Conservation (phyloP, 2,797 vertebrate species). For the Enteromius thamalakanensis region DNA sequence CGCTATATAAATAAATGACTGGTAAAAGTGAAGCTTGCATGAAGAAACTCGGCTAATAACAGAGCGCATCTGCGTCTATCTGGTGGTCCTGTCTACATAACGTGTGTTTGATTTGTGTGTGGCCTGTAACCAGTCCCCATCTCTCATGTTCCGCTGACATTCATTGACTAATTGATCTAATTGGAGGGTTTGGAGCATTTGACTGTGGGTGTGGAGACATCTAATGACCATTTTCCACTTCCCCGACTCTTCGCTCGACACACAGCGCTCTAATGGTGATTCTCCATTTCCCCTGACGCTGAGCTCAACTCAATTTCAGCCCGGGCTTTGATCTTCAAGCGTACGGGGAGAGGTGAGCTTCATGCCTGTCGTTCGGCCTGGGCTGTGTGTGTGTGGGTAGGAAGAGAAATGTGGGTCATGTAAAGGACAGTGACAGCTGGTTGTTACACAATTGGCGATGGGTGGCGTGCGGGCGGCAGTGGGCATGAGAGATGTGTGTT, state of each 20-base stretch:
- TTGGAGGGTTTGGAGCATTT: conserved; percentile 79
- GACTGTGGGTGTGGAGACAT: conserved; percentile 81
- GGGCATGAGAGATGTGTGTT: conserved; percentile 69
- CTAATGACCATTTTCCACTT: conserved; percentile 85
- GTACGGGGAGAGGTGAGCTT: conserved; percentile 43
- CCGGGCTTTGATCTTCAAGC: conserved; percentile 58
- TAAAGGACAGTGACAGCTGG: conserved; percentile 79
- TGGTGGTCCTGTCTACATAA: conserved; percentile 39
- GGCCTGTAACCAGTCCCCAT: conserved; percentile 76
- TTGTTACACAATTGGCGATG: conserved; percentile 72
- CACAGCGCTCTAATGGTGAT: conserved; percentile 77
- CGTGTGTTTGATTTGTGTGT: conserved; percentile 78
- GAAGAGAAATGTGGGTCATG: conserved; percentile 78
- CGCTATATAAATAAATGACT: neutral
- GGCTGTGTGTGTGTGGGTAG: conserved; percentile 55
- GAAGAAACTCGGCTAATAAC: neutral
- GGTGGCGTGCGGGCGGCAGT: conserved; percentile 66
- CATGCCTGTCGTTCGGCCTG: conserved; percentile 52
- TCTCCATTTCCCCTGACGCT: conserved; percentile 81
- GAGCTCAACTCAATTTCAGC: conserved; percentile 74
- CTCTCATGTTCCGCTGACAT: conserved; percentile 79
- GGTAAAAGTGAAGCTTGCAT: neutral
- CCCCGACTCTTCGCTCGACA: conserved; percentile 78
- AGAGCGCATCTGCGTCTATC: neutral
- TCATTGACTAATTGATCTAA: conserved; percentile 85